These are phyloP conservation scores for Oscheius sp. DNA, from an alignment of 2,888 invertebrate genomes.

Conservation along the genomic window DNA sequence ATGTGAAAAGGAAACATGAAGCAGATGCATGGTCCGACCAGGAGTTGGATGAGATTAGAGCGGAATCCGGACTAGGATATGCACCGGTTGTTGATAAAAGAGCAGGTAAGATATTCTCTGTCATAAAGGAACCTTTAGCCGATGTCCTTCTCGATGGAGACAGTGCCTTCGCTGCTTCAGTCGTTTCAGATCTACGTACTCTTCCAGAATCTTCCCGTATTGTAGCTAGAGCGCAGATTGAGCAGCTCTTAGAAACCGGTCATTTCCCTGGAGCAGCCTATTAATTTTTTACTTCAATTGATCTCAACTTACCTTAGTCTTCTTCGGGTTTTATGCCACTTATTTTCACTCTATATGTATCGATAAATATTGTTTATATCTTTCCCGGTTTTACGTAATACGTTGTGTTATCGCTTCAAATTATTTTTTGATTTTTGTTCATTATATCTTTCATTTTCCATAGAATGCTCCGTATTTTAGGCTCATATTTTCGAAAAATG, in stretches of 20 bases:
- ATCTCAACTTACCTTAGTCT: not conserved
- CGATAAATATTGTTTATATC: too few species aligned
- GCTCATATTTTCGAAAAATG: constrained; percentile 19
- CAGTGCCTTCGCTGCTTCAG: constrained; percentile 62
- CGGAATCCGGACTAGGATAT: constrained; percentile 30
- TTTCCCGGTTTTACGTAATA: too few species aligned
- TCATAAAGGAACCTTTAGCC: not conserved
- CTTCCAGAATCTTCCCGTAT: constrained; percentile 49
- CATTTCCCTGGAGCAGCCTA: too few species aligned
- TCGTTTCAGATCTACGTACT: constrained; percentile 59
- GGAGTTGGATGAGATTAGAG: constrained; percentile 34
- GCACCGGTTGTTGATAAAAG: too few species aligned
- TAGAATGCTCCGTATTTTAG: constrained; percentile 24
- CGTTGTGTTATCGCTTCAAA: too few species aligned
- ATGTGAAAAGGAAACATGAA: constrained; percentile 47
- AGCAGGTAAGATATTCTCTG: too few species aligned
- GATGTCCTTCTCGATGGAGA: constrained; percentile 62
- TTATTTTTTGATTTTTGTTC: too few species aligned
- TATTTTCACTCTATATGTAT: not conserved
- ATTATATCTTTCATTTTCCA: not conserved
- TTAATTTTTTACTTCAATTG: constrained; percentile 6
- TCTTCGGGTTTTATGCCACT: not conserved
- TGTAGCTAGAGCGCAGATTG: constrained; percentile 60
- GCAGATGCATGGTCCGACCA: constrained; percentile 49
- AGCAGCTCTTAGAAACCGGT: constrained; percentile 37